Evolutionary conservation across 2,797 vertebrate species (phyloP), one percentile per base, ranked within the genome.

Genomic region (Tolypeutes matacus): DNA sequence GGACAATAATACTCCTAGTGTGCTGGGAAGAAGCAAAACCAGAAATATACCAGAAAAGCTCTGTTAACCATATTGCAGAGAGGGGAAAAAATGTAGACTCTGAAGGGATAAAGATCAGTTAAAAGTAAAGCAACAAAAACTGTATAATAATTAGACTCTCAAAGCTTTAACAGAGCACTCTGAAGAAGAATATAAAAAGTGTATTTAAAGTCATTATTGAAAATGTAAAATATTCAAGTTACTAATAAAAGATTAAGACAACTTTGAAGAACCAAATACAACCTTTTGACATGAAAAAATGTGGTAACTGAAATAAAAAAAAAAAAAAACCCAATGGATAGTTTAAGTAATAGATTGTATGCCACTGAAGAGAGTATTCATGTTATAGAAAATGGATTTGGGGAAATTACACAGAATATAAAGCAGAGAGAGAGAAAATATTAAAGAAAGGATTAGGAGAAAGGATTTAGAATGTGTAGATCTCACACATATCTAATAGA

Each of bases 361-460:
- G 91, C 31, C 31, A 34, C 51, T 21, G n/a, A 83, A 92, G 78
- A 92, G 34, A 86, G 75, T 75, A 95, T 86, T 65, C 25, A 27
- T 18, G 60, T 56, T 25, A 39, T 23, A 1, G 64, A 96, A 96
- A 88, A 95, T 70, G 70, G 70, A 80, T 73, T 21, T 34, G 31
- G 87, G 36, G 70, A 96, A 91, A 83, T 78, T 67, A 86, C 11
- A 65, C 8, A 18, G 17, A 92, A 92, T 42, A 13, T 2, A 62
- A 69, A 82, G 15, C 8, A 77, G 25, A 62, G 34, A 82, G 27
- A 60, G 27, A 93, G 4, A 46, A 73, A 29, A 29, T 56, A 31
- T 73, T 51, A 95, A 93, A 86, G 17, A 64, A 49, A 58, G 29
- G 34, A 70, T 39, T 77, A 76, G 12, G 3, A n/a, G 36, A 85